These are phyloP conservation scores for Luscinia megarhynchos DNA, from an alignment of 2,797 vertebrate genomes.

Conservation along the genomic window DNA sequence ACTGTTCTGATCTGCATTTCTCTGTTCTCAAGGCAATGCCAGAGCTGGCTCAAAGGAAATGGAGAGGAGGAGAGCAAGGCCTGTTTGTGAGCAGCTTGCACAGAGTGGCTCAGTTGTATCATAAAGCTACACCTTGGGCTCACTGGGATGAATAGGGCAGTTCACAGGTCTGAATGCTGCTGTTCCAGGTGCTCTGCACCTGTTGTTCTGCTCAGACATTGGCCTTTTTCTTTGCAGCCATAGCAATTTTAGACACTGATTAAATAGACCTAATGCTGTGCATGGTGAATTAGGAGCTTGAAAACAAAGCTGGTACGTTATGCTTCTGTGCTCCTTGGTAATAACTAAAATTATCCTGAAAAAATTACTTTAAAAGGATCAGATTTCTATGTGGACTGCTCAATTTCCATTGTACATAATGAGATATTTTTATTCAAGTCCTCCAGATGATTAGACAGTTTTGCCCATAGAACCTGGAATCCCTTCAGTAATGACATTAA, in stretches of 20 bases:
- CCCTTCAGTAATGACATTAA: neutral
- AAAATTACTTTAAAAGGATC: neutral
- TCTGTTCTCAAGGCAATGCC: neutral
- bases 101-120: neutral
- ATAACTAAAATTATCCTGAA: neutral
- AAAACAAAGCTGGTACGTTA: neutral
- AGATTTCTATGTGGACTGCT: neutral
- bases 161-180: neutral
- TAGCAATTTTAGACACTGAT: neutral
- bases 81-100: neutral
- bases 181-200: slow-evolving; percentile 48
- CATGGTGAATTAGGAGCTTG: neutral
- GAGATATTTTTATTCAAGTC: neutral
- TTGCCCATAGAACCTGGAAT: neutral
- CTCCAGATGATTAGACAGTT: neutral
- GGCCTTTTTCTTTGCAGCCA: neutral
- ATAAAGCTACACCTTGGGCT: neutral
- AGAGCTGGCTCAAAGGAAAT: neutral
- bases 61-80: neutral
- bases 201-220: slow-evolving; percentile 23
- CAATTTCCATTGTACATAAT: neutral
- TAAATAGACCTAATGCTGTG: neutral
- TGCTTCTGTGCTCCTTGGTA: neutral
- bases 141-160: neutral
- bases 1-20: neutral